phyloP scores from a whole-genome alignment of 2,113 vertebrate species.

The Mionectes macconnelli region DNA sequence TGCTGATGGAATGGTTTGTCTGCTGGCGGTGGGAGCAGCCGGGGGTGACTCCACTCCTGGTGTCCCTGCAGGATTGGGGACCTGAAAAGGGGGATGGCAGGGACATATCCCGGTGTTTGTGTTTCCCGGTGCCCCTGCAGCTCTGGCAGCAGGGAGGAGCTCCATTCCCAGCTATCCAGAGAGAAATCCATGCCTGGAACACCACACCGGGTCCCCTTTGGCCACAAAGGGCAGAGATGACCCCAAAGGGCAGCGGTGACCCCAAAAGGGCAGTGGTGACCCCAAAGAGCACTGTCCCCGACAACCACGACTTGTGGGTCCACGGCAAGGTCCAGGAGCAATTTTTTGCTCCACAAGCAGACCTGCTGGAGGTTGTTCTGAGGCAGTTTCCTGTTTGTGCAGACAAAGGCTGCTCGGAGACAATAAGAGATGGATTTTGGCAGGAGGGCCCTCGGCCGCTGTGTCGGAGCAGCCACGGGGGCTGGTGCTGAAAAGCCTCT shows the following conservation, averaged over 20 bases:
- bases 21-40: not conserved
- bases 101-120: not conserved
- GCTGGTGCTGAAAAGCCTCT: not conserved
- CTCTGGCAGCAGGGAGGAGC: not conserved
- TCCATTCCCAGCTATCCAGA: not conserved
- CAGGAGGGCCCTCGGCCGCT: not conserved
- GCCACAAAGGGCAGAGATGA: not conserved
- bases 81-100: not conserved
- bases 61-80: not conserved
- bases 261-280: not conserved
- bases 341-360: accelerated
- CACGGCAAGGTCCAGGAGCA: accelerated
- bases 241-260: not conserved
- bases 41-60: accelerated
- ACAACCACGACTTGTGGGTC: accelerated
- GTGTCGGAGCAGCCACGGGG: not conserved
- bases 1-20: not conserved
- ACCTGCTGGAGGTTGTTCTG: not conserved
- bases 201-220: accelerated
- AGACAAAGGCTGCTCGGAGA: not conserved
- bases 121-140: not conserved
- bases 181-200: accelerated
- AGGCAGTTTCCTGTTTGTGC: not conserved
- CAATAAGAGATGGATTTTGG: not conserved
- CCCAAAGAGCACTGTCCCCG: not conserved